Evolutionary conservation across 1,140 invertebrate genomes (phyloP), one percentile per base, ranked within the genome.

Genomic region (Scaptomyza pallida): DNA sequence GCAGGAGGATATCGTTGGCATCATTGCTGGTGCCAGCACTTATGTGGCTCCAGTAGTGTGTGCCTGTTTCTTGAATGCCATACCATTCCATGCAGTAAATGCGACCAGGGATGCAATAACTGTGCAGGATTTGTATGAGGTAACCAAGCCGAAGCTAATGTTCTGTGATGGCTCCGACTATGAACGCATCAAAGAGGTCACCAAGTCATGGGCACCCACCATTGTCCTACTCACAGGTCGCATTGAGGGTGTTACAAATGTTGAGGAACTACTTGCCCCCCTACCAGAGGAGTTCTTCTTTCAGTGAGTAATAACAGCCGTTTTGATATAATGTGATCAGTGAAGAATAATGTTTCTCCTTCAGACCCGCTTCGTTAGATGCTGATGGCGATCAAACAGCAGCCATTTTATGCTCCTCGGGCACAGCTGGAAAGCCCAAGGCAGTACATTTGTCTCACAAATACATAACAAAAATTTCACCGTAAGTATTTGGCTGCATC

Each of bases 391-490:
- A 88, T 33, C 78, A 89, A 40, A 75, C 69, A 4, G 78, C 76
- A 2, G 56, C 78, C 3, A 83, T 93, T 37, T 57, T 93, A 2
- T 92, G 81, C 56, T 93, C 95, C 0, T 95, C 95, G 61, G 95
- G 95, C 17, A 96, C 96, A 4, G 95, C 95, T 33, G 95, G 96
- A 40, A 79, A 94, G 21, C 95, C 96, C 3, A 97, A 97, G 92
- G 95, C 95, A 10, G 96, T 96, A 0, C 92, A 94, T 78, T 83
- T 96, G 1, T 95, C 95, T 1, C 72, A 89, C 47, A 55, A 61
- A n/a, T 62, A 75, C 8, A 16, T 74, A 0, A 30, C 51, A 5
- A 23, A 50, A 5, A 63, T 59, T n/a, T 23, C 55, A 9, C 35
- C 67, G 74, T 78, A 33, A 77, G 60, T 21, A 21, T 4, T n/a